Evolutionary conservation across 2,888 invertebrate species (phyloP).

Genomic region (Netelia fuscicornis): DNA sequence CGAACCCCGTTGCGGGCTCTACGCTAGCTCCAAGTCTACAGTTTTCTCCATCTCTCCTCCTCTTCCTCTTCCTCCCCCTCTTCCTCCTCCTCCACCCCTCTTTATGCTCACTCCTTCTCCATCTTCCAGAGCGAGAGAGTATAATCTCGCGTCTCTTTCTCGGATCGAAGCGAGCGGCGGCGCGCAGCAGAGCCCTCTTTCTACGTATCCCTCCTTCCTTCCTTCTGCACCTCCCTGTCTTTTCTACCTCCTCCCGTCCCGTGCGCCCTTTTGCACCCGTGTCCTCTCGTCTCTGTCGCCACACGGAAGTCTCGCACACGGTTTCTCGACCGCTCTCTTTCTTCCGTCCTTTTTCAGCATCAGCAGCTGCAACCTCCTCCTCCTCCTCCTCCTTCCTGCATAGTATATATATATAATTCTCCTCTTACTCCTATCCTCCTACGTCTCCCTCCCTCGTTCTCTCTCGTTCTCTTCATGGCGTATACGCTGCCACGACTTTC

Average conservation of each 20-base stretch:
- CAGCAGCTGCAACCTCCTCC: constrained; percentile 25
- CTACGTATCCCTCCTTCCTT: constrained; percentile 67
- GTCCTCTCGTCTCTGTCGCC: constrained; percentile 51
- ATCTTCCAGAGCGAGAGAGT: constrained; percentile 17
- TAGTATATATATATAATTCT: constrained; percentile 3
- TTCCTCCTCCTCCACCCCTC: constrained; percentile 53
- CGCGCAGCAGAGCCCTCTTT: constrained; percentile 65
- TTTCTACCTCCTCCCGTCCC: constrained; percentile 52
- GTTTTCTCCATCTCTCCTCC: constrained; percentile 56
- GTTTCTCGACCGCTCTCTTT: constrained; percentile 38
- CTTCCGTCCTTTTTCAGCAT: constrained; percentile 43
- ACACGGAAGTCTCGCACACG: constrained; percentile 35
- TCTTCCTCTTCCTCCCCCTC: constrained; percentile 58
- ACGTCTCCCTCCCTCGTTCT: constrained; percentile 5
- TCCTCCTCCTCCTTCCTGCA: constrained; percentile 33
- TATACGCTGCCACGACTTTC: constrained; percentile 43
- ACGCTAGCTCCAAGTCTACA: constrained; percentile 65
- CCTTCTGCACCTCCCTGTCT: constrained; percentile 62
- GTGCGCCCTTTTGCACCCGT: constrained; percentile 54
- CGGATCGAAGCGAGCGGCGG: constrained; percentile 54
- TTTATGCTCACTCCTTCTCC: constrained; percentile 50
- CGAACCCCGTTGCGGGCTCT: constrained; percentile 76
- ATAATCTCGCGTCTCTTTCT: constrained; percentile 39
- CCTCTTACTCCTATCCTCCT: constrained; percentile 25
- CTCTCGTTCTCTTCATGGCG: constrained; percentile 15